These are phyloP conservation scores for Phytoseiulus persimilis DNA, from an alignment of 2,888 invertebrate genomes.

Conservation along the genomic window DNA sequence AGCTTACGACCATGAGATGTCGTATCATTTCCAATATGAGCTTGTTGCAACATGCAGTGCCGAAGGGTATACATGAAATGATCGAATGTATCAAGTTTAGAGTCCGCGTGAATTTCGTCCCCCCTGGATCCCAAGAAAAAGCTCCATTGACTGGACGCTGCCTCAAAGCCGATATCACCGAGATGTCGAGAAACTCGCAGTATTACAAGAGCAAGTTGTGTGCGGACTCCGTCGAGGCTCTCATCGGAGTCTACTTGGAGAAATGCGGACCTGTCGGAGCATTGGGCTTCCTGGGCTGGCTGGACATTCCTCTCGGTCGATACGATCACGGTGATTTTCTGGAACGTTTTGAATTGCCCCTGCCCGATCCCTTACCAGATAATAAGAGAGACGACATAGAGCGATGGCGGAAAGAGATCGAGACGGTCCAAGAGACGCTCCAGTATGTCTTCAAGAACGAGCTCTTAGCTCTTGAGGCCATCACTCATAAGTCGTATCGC, in stretches of 20 bases:
- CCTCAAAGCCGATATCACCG: conserved; percentile 10
- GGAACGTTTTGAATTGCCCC: neutral
- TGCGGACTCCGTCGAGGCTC: conserved; percentile 75
- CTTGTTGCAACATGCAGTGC: conserved; percentile 58
- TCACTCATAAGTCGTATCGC: conserved; percentile 83
- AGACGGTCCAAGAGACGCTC: conserved; percentile 54
- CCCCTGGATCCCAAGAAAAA: neutral
- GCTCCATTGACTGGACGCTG: neutral
- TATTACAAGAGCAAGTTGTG: conserved; percentile 54
- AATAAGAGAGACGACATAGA: neutral
- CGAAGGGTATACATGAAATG: conserved; percentile 20
- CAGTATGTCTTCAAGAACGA: conserved; percentile 71
- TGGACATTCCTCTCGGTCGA: conserved; percentile 40
- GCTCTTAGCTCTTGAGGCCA: conserved; percentile 72
- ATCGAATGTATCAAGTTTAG: conserved; percentile 18
- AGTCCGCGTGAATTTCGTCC: conserved; percentile 22
- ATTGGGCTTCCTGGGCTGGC: conserved; percentile 43
- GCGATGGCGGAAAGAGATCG: conserved; percentile 18
- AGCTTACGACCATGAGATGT: conserved; percentile 64
- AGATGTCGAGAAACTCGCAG: neutral
- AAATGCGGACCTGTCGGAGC: conserved; percentile 54
- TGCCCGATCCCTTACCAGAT: neutral
- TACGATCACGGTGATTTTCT: neutral
- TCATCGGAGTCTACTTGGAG: conserved; percentile 68
- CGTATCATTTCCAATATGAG: conserved; percentile 73